Evolutionary conservation across 2,113 vertebrate species (phyloP), one percentile per base, ranked within the genome.

Genomic region (Lucifuga dentata): DNA sequence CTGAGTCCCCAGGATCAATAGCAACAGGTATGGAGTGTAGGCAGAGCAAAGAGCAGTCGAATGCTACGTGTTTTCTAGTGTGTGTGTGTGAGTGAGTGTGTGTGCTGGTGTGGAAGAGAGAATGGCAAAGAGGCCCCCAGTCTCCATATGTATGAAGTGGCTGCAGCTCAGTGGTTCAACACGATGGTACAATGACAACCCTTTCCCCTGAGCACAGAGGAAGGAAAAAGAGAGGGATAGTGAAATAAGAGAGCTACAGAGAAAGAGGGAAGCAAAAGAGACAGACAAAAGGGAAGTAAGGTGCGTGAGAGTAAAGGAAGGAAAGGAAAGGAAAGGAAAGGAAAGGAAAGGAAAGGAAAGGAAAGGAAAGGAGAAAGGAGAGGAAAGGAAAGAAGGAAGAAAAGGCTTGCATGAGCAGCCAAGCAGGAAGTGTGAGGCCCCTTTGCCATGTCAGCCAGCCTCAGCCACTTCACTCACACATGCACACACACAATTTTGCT

Each of bases 341-440:
- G 71, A 55, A 70, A 69, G 78, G 64, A 63, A 68, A 68, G 70
- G 55, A 73, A 63, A 66, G 66, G 52, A 40, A 41, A 63, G 61
- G 68, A 55, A 48, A 83, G 70, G 60, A 78, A 70, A 75, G 41
- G 81, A 75, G 61, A 84, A 78, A 73, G 46, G 43, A 72, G 63
- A 52, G 68, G 70, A 60, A 78, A 78, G 77, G 43, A 16, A 10
- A 82, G 68, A 68, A 17, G 44, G 45, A 88, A 86, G 80, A 86
- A 84, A 88, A 80, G 89, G 59, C 72, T 89, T 91, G 93, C 93
- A 91, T 94, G 93, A 92, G 91, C 92, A 90, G 86, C 87, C 93
- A 94, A 91, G 92, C 93, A 93, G 90, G 87, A 92, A 93, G 90
- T 92, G 85, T 91, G 89, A 91, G 91, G 88, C 90, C 92, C 90